Evolutionary conservation across 2,888 invertebrate genomes (phyloP), one percentile per base, ranked within the genome.

Genomic region (Calameuta pallipes): DNA sequence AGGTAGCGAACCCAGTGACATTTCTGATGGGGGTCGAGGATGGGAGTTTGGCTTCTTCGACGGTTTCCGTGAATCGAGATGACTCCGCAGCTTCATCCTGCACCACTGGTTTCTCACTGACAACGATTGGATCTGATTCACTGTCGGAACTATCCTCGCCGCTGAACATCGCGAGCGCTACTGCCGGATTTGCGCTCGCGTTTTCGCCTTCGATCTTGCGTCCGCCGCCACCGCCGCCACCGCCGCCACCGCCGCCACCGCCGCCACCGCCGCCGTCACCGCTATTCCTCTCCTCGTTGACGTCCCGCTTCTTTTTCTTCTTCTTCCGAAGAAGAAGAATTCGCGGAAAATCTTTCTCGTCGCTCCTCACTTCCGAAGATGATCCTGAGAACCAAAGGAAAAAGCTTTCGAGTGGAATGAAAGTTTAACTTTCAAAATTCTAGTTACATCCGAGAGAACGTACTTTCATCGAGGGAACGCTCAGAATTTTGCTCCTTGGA

Each of bases 111-210:
- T 70, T 33, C 4, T 70, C 70, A 9, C 70, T 13, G 12, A 33
- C 11, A 11, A 6, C 70, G 70, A 82, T 80, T 74, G 82, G 79
- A 70, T 85, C 84, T 76, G 83, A 83, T 82, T 88, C 89, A 83
- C 87, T 87, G 76, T 86, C 86, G 69, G 87, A 87, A 81, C 86
- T 89, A 77, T 89, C 89, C 85, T 89, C 89, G 78, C 87, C 87
- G 85, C 87, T 90, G 85, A 88, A 90, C 89, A 90, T 90, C 88
- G 87, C 89, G 85, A 80, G 82, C 78, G 79, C 85, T 82, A 90
- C 89, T 90, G 88, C 77, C 83, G 81, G 80, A 80, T 77, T 37
- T 30, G 76, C 78, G 41, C 71, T 82, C 71, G 74, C 79, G 75
- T 79, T 81, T 81, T 76, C 80, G 76, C 80, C 77, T 73, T 75